Conservation (phyloP, 2,888 invertebrate species). For the Bhutanitis thaidina region DNA sequence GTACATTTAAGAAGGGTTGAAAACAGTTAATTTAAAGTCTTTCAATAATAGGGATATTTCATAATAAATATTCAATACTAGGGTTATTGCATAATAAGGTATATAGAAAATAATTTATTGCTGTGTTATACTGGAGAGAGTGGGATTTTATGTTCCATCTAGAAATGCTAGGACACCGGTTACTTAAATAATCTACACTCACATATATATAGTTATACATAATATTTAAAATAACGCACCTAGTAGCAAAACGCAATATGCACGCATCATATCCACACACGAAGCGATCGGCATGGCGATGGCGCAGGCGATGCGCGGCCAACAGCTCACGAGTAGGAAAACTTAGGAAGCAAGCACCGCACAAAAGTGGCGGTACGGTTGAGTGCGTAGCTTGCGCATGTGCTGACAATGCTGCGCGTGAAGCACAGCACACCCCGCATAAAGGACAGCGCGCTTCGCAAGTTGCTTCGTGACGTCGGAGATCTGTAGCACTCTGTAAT, state of each 20-base stretch:
- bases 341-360: constrained; percentile 44
- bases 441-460: constrained; percentile 29
- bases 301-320: constrained; percentile 52
- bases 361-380: constrained; percentile 35
- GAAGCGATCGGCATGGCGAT: constrained; percentile 55
- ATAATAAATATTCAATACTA: too few species aligned
- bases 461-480: constrained; percentile 37
- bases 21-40: too few species aligned
- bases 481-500: constrained; percentile 31
- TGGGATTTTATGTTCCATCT: too few species aligned
- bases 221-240: constrained; percentile 32
- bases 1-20: too few species aligned
- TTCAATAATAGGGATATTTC: too few species aligned
- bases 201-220: too few species aligned
- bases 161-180: too few species aligned
- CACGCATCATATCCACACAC: constrained; percentile 68
- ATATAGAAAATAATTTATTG: too few species aligned
- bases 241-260: constrained; percentile 59
- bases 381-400: constrained; percentile 19
- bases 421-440: constrained; percentile 23
- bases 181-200: too few species aligned
- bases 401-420: constrained; percentile 34
- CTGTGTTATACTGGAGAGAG: too few species aligned
- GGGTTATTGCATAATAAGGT: too few species aligned
- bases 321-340: constrained; percentile 35